phyloP scores from a whole-genome alignment of 2,888 invertebrate species.

The Cremastinae sp. region DNA sequence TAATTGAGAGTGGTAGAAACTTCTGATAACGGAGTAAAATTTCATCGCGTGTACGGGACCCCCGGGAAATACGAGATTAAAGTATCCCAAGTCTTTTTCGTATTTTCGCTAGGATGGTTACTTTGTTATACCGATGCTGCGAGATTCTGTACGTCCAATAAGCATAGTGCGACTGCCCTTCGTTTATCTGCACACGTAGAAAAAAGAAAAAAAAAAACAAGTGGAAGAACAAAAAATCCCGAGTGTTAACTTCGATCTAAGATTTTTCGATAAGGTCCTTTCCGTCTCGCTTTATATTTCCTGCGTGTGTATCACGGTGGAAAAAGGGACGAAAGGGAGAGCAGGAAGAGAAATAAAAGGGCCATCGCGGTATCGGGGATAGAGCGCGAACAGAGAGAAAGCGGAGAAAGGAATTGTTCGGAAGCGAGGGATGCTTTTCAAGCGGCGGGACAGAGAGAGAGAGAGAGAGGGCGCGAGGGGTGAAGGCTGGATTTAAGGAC shows the following conservation, averaged over 20 bases:
- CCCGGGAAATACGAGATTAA: slow-evolving; percentile 60
- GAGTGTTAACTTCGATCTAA: slow-evolving; percentile 45
- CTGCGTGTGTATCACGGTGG: background rate
- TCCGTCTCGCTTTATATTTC: slow-evolving; percentile 34
- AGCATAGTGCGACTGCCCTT: slow-evolving; percentile 4
- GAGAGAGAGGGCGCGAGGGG: slow-evolving; percentile 43
- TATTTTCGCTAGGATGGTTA: slow-evolving; percentile 21
- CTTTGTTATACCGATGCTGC: slow-evolving; percentile 25
- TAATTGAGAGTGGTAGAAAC: slow-evolving; percentile 55
- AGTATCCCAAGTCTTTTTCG: slow-evolving; percentile 47
- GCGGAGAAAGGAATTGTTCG: slow-evolving; percentile 38
- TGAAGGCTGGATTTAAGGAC: slow-evolving; percentile 62
- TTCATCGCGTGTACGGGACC: slow-evolving; percentile 45
- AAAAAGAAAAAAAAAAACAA: no score
- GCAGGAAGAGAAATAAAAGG: slow-evolving; percentile 38
- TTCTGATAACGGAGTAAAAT: slow-evolving; percentile 59
- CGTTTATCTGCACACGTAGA: background rate
- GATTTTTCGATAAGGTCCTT: slow-evolving; percentile 58
- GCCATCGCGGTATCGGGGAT: slow-evolving; percentile 35
- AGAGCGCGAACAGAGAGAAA: slow-evolving; percentile 39
- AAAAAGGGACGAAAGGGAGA: slow-evolving; percentile 9
- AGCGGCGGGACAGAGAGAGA: slow-evolving; percentile 33
- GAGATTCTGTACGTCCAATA: slow-evolving; percentile 1
- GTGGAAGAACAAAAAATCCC: slow-evolving; percentile 10
- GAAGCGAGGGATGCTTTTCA: slow-evolving; percentile 48